Base-by-base conservation (phyloP, 2,888 invertebrate species). In the Drepana falcataria region DNA sequence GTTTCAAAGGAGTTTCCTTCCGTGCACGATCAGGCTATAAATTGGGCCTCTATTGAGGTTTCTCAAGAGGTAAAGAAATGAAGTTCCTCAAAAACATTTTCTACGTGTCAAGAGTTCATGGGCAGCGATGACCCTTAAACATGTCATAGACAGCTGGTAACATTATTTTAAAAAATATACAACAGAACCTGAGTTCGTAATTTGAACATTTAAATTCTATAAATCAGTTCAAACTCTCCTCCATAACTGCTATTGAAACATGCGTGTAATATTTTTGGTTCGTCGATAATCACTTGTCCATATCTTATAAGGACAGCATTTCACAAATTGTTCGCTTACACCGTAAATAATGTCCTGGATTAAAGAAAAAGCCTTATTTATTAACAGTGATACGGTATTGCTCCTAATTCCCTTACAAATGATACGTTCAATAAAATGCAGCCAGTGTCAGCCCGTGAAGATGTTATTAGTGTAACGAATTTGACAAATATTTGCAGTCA, bases 371-470 rank as follows among this genome's bases (percentile, higher is more conserved):
- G 70, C 64, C 65, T 71, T 65, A 70, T 68, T 59, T 63, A 56
- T 51, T 21, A 55, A 60, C 53, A 68, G 66, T 63, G 58, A 55
- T 57, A 53, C 52, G 63, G 68, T 59, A 66, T 74, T 71, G 71
- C 61, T 71, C 71, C 75, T 75, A 77, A 81, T 76, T 72, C 72
- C 68, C 56, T 75, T 71, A 77, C 58, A 71, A 73, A 81, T 73
- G 71, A 62, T 66, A 66, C 61, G 53, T 61, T 48, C 41, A 51
- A 55, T 60, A 63, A 65, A 68, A 56, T 58, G 2, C 41, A 56
- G 48, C 57, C 57, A 59, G 53, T 53, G 35, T 54, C 56, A 48
- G 34, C 52, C 35, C 52, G 35, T 53, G 56, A 51, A 51, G 21
- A 41, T 51, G 51, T 51, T 41, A 40, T 51, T 51, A 51, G 53